Evolutionary conservation across 2,888 invertebrate genomes (phyloP), one percentile per base, ranked within the genome.

Genomic region (Epistrophe eligans): DNA sequence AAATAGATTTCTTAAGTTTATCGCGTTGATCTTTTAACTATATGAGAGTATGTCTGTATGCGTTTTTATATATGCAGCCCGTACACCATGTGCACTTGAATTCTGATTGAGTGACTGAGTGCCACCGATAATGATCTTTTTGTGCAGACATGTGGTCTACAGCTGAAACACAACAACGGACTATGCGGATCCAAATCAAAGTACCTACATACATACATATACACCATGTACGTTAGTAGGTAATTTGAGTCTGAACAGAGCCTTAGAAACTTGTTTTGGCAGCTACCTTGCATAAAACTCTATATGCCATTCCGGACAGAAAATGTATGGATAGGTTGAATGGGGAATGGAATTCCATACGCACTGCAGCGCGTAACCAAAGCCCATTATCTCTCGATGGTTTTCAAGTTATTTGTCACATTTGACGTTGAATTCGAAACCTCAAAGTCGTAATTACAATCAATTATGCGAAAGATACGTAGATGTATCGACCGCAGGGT

Each of bases 81-180:
- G 64, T 48, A 43, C 40, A 19, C 8, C 10, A 11, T 24, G 11
- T 55, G 85, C 81, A 85, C 85, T 81, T 85, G 84, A 85, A 81
- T 81, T 81, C 73, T 77, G 85, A 84, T 74, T 76, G 84, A 83
- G 52, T 83, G 79, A 82, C 70, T 74, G 82, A 87, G 82, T 82
- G 85, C 82, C 82, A 82, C 64, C 64, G 85, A 87, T 87, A 76
- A 45, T 64, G 71, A 80, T 76, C 66, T 71, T 58, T 72, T 71
- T 72, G 76, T 58, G 64, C 84, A 87, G 82, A 87, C 85, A 82
- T 82, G 74, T 71, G 85, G 85, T 82, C 85, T 80, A 35, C 32
- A 55, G 50, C 19, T 55, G 8, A 32, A 55, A 55, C 55, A 32
- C 55, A 8, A 52, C 52, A 70, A 35, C 43, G 24, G 19, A 6